These are phyloP conservation scores for Clitarchus hookeri DNA, from an alignment of 2,888 invertebrate species.

Conservation along the genomic window DNA sequence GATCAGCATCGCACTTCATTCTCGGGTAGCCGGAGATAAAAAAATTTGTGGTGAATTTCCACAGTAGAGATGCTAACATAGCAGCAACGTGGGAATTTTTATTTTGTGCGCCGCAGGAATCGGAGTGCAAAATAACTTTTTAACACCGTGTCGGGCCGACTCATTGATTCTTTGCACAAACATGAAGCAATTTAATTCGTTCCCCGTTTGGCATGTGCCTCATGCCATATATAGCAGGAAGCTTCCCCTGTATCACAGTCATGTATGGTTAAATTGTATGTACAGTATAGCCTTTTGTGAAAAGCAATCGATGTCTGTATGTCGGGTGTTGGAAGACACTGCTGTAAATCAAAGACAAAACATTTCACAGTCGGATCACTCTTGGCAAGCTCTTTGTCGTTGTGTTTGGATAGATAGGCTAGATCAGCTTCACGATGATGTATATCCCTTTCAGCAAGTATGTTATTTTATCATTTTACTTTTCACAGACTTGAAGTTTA, in stretches of 20 bases:
- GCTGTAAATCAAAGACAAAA: constrained; percentile 42
- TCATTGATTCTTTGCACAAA: constrained; percentile 39
- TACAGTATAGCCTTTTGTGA: constrained; percentile 49
- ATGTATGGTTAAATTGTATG: constrained; percentile 47
- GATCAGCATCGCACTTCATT: constrained; percentile 31
- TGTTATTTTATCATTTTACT: too few relatives aligned
- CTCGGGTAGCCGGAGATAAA: constrained; percentile 30
- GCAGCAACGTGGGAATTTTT: constrained; percentile 17
- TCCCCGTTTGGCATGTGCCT: constrained; percentile 45
- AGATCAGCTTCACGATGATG: too few relatives aligned
- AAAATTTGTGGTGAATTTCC: constrained; percentile 35
- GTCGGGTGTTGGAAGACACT: constrained; percentile 47
- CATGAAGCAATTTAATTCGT: constrained; percentile 47
- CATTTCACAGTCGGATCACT: neutral
- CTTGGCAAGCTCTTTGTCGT: neutral
- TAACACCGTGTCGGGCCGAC: constrained; percentile 29
- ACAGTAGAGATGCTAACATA: constrained; percentile 34
- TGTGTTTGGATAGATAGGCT: too few relatives aligned
- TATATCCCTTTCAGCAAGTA: too few relatives aligned
- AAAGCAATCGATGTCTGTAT: constrained; percentile 46
- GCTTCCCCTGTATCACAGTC: constrained; percentile 41
- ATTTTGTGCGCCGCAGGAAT: constrained; percentile 19
- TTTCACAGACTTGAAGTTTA: too few relatives aligned
- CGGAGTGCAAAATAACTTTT: neutral
- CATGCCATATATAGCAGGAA: constrained; percentile 48